Percentiles rank a stretch among this genome's conserved stretches.
Conservation (phyloP, 2,113 vertebrate species). For the Lanius ludovicianus region DNA sequence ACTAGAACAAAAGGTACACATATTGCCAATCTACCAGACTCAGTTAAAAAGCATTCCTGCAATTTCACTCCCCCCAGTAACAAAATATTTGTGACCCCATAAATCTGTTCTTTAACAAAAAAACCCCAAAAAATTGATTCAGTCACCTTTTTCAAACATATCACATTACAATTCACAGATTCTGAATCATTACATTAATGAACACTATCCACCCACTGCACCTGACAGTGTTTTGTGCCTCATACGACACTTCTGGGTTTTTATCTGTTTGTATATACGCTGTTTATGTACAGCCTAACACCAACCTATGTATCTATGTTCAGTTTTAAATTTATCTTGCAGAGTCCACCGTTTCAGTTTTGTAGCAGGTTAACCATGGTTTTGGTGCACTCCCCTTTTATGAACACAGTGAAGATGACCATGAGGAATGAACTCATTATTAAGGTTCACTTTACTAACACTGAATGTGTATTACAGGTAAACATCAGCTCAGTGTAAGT, state of each 20-base stretch:
- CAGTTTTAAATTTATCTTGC: background rate
- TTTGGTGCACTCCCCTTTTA: background rate
- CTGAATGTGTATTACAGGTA: background rate
- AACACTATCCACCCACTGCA: background rate
- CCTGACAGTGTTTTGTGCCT: background rate
- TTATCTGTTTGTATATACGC: background rate
- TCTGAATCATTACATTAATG: background rate
- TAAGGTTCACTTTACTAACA: background rate
- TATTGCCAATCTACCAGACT: background rate
- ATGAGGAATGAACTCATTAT: background rate
- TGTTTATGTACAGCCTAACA: background rate
- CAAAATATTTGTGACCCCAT: background rate
- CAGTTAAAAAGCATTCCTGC: background rate
- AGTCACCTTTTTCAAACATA: background rate
- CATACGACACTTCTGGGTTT: background rate
- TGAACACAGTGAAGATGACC: background rate
- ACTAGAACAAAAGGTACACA: background rate
- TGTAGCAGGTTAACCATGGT: background rate
- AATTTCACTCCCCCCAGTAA: background rate
- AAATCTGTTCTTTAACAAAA: background rate
- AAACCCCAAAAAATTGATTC: background rate
- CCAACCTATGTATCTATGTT: background rate
- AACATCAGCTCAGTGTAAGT: background rate
- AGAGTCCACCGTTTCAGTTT: accelerated
- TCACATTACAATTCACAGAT: background rate